Base-by-base conservation (phyloP, 1,140 invertebrate genomes). In the Hesperophylax magnus region DNA sequence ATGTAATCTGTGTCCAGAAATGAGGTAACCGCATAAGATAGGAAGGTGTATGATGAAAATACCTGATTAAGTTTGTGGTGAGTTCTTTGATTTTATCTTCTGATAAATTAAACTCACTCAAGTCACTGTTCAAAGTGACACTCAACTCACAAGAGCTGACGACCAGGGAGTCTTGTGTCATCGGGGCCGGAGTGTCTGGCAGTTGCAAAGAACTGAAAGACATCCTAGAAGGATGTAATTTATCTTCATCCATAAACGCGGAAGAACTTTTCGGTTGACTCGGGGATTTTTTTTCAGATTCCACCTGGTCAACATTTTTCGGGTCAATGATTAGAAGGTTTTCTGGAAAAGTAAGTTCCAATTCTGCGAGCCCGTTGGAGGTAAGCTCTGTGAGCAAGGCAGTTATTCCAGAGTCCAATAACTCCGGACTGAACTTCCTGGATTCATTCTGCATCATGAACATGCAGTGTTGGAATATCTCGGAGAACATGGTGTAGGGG, bases 331-430 rank as follows among this genome's bases (percentile, higher is more conserved):
- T 47, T 14, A 80, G 22, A 20, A 82, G 20, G 15, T 71, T 65
- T 24, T 79, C 74, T 0, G 82, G 79, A 20, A 79, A 79, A 18
- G 14, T 79, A 1, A 83, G 22, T 20, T 75, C 67, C n/a, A 83
- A 20, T 31, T 17, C 9, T 15, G 79, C 56, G 1, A 54, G 22
- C 22, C 79, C 67, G 15, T 54, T 47, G 17, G 18, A 65, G 14
- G 27, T 39, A 39, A 84, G 60, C 7, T 84, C 83, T n/a, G 78
- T 31, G n/a, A 81, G 60, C n/a, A 71, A 24, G 20, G 76, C 78
- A 3, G 53, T 27, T 3, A 60, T 22, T 27, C 82, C 80, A 9
- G 79, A 79, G 78, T 82, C 72, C 22, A 82, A 63, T 39, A 17
- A 18, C 18, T 81, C 52, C 3, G 24, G 39, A n/a, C 20, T 67